phyloP scores from a whole-genome alignment of 2,888 invertebrate genomes.

The Cerceris rybyensis region DNA sequence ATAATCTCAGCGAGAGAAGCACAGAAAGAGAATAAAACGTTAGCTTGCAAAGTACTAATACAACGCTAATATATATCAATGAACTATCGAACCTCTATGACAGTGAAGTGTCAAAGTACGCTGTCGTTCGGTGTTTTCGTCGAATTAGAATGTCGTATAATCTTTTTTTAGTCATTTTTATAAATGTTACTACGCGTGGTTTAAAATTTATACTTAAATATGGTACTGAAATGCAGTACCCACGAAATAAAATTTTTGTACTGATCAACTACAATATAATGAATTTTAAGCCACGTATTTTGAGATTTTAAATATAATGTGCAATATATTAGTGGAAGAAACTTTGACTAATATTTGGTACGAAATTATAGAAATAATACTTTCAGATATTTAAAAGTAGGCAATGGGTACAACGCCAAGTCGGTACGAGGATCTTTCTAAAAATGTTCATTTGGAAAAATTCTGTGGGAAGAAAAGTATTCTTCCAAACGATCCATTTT shows the following conservation, averaged over 20 bases:
- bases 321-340: no score
- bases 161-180: background rate
- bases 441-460: constrained; percentile 90
- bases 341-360: no score
- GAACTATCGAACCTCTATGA: constrained; percentile 43
- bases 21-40: background rate
- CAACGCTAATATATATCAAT: constrained; percentile 19
- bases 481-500: constrained; percentile 93
- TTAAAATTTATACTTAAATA: background rate
- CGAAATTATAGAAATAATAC: background rate
- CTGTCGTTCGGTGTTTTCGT: constrained; percentile 27
- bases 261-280: no score
- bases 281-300: no score
- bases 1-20: constrained; percentile 6
- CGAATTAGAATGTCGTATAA: background rate
- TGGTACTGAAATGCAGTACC: no score
- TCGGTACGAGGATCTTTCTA: constrained; percentile 89
- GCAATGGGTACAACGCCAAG: constrained; percentile 92
- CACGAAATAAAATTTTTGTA: no score
- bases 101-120: constrained; percentile 56
- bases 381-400: constrained; percentile 45
- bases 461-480: constrained; percentile 92
- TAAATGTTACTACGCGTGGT: background rate
- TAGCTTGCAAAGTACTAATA: background rate
- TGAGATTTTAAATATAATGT: no score